Evolutionary conservation across 2,888 invertebrate species (phyloP), one percentile per base, ranked within the genome.

Genomic region (Ormyrus rosae): DNA sequence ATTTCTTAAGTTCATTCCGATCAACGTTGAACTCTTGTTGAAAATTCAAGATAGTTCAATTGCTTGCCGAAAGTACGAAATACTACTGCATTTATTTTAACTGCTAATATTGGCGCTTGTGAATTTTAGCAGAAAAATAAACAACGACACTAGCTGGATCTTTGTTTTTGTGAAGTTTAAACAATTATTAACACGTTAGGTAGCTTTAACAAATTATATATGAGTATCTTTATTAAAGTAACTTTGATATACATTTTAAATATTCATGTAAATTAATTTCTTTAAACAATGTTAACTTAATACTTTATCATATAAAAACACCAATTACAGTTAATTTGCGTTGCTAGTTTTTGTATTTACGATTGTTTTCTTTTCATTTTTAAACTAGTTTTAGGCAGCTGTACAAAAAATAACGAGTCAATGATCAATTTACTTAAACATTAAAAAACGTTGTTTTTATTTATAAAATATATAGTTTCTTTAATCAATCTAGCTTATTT

Each of bases 51-150:
- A 82, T 55, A 61, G 50, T 80, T 78, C 72, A 78, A 68, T 75
- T 58, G 55, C 48, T 75, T 58, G 55, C 53, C 58, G 81, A 45
- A 69, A 67, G 73, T 83, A 83, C 77, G 83, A 82, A 80, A 64
- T 82, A 76, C 70, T 84, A 68, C 81, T 85, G 85, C 85, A 85
- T 87, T 86, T 84, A 86, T 83, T 84, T 77, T 70, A 84, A 75
- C 77, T 78, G 81, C 69, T 76, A 71, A 77, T 68, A 34, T 71
- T 74, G 71, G 13, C 6, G 56, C 53, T 73, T 80, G 50, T 56
- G 67, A 82, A 58, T 61, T 70, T 77, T 77, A 78, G 77, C 71
- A 78, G 67, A 51, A 65, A 72, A 79, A 65, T 68, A 56, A 75
- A 71, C 60, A 64, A 34, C 55, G 72, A 69, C 56, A 80, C 75